phyloP scores from a whole-genome alignment of 2,113 vertebrate genomes.

The Pao palembangensis region DNA sequence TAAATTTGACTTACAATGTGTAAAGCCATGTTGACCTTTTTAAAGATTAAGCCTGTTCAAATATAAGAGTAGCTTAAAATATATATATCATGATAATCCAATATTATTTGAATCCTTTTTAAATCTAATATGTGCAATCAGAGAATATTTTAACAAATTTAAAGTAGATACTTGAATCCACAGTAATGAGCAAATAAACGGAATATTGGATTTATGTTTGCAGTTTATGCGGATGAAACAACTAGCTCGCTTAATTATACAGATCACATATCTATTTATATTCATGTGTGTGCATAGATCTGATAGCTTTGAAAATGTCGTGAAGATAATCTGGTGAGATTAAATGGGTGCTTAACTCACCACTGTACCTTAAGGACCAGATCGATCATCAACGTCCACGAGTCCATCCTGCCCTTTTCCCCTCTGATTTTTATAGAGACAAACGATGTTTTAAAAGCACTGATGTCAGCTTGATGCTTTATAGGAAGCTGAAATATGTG shows the following conservation, averaged over 20 bases:
- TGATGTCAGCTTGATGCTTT: slow-evolving; percentile 54
- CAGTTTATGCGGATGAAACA: slow-evolving; percentile 51
- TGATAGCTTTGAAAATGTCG: slow-evolving; percentile 61
- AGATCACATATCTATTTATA: slow-evolving; percentile 69
- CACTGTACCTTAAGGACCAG: slow-evolving; percentile 69
- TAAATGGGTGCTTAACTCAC: slow-evolving; percentile 69
- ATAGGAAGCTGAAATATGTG: slow-evolving; percentile 35
- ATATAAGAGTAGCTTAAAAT: slow-evolving; percentile 40
- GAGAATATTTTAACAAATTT: slow-evolving; percentile 58
- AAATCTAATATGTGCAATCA: slow-evolving; percentile 61
- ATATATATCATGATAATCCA: slow-evolving; percentile 30
- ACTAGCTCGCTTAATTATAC: slow-evolving; percentile 56
- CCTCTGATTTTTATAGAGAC: slow-evolving; percentile 51
- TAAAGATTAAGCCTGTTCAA: slow-evolving; percentile 51
- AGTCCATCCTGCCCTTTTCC: slow-evolving; percentile 42
- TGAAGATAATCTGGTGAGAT: slow-evolving; percentile 52
- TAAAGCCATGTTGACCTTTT: slow-evolving; percentile 68
- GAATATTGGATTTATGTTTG: slow-evolving; percentile 67
- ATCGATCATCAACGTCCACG: slow-evolving; percentile 44
- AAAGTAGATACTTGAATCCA: slow-evolving; percentile 72
- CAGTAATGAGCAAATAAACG: slow-evolving; percentile 60
- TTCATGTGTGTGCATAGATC: slow-evolving; percentile 65
- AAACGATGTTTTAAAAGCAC: slow-evolving; percentile 51
- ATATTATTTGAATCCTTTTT: slow-evolving; percentile 44
- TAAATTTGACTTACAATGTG: slow-evolving; percentile 8